A percentile compares a stretch with the other conserved stretches of the same genome.
These are phyloP conservation scores for Therioaphis trifolii DNA, from an alignment of 2,888 invertebrate genomes.

Conservation along the genomic window DNA sequence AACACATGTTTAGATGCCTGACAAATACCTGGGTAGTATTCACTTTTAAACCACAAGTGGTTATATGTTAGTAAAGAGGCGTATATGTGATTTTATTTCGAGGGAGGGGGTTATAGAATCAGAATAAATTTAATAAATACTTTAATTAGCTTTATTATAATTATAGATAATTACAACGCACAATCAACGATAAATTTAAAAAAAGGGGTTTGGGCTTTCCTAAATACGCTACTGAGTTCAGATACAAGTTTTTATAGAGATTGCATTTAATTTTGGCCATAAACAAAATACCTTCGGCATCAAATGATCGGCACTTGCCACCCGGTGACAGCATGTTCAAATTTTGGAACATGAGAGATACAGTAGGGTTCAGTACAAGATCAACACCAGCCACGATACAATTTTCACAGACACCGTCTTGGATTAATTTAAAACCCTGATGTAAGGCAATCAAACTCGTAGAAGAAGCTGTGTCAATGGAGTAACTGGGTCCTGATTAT, in stretches of 20 bases:
- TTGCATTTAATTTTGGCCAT: not conserved
- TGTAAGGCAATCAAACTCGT: constrained; percentile 73
- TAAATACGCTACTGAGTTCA: too few relatives aligned
- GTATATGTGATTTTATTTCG: too few relatives aligned
- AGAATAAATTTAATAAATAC: too few relatives aligned
- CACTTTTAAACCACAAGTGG: too few relatives aligned
- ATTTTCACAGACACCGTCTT: constrained; percentile 70
- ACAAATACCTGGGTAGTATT: too few relatives aligned
- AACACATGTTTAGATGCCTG: not conserved
- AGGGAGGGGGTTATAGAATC: too few relatives aligned
- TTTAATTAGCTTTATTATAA: too few relatives aligned
- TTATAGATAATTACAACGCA: too few relatives aligned
- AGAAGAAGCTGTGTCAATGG: constrained; percentile 74
- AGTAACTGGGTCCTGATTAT: constrained; percentile 72
- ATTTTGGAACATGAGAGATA: constrained; percentile 92
- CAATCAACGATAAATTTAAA: too few relatives aligned
- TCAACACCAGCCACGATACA: constrained; percentile 77
- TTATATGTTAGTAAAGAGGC: too few relatives aligned
- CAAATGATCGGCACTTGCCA: constrained; percentile 93
- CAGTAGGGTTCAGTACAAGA: constrained; percentile 89
- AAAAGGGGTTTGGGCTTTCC: too few relatives aligned
- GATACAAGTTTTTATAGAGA: not conserved
- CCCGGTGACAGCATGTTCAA: constrained; percentile 93
- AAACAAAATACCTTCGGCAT: constrained; percentile 75
- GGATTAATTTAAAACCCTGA: constrained; percentile 68